These are phyloP conservation scores for Tragelaphus scriptus DNA, from an alignment of 2,113 vertebrate species.

Conservation along the genomic window DNA sequence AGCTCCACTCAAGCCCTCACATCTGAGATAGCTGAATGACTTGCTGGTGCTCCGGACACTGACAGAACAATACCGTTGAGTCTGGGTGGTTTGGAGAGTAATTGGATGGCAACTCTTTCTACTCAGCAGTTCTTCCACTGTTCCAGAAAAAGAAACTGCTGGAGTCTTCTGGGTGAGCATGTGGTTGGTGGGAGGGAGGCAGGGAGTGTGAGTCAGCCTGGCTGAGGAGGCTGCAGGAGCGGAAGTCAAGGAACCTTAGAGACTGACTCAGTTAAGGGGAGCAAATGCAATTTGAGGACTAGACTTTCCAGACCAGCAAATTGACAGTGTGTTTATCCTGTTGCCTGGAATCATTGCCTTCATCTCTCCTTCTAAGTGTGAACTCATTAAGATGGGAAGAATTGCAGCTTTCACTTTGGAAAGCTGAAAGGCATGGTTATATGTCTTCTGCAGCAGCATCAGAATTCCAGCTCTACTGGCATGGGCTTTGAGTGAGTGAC, in stretches of 20 bases:
- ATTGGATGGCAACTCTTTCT: background rate
- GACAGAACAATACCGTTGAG: background rate
- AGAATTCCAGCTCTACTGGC: background rate
- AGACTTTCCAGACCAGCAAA: background rate
- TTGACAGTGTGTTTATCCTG: background rate
- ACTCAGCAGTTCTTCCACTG: background rate
- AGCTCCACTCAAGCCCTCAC: background rate
- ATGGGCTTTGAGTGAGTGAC: background rate
- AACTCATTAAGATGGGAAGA: constrained; percentile 50
- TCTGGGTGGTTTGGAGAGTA: background rate
- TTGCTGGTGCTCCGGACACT: background rate
- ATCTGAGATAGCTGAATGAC: background rate
- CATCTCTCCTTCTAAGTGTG: constrained; percentile 29
- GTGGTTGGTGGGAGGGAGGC: background rate
- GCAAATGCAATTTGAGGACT: background rate
- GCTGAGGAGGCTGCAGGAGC: background rate
- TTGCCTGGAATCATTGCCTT: background rate
- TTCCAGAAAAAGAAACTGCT: constrained; percentile 2
- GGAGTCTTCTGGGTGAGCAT: background rate
- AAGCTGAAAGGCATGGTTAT: constrained; percentile 56
- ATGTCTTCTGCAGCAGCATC: constrained; percentile 47
- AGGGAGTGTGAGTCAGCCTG: background rate
- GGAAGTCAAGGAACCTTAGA: background rate
- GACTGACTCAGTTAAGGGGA: background rate
- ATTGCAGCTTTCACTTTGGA: constrained; percentile 46